phyloP scores from a whole-genome alignment of 1,140 invertebrate species.

The Pteromalus puparum region DNA sequence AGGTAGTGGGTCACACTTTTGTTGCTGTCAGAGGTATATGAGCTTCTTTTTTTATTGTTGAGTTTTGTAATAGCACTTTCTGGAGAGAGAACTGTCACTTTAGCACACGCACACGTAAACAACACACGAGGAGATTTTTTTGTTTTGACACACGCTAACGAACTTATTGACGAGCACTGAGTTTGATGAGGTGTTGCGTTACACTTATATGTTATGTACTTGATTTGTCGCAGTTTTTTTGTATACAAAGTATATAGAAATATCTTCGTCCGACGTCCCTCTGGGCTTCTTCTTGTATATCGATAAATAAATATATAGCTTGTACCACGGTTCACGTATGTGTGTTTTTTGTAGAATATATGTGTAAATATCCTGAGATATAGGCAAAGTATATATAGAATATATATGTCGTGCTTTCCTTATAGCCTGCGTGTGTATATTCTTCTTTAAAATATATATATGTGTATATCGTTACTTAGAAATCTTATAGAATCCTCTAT shows the following conservation, averaged over 20 bases:
- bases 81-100: constrained; percentile 31
- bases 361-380: constrained; percentile 24
- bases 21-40: neutral
- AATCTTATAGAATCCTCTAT: constrained; percentile 19
- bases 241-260: constrained; percentile 20
- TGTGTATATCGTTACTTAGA: neutral
- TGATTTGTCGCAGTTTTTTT: neutral
- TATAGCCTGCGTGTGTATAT: constrained; percentile 23
- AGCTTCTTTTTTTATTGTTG: neutral
- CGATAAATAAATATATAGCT: constrained; percentile 43
- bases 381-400: constrained; percentile 25
- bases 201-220: neutral
- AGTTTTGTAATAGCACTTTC: constrained; percentile 40
- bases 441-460: constrained; percentile 36
- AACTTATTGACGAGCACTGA: neutral
- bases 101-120: constrained; percentile 16
- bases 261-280: neutral
- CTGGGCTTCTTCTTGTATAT: constrained; percentile 9
- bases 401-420: constrained; percentile 38
- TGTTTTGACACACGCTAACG: neutral
- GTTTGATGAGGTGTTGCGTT: constrained; percentile 22
- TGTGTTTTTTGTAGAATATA: neutral
- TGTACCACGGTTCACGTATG: constrained; percentile 18
- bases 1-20: constrained; percentile 19
- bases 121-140: neutral